Percentiles rank a stretch among this genome's conserved stretches.
Evolutionary conservation across 2,113 vertebrate species (phyloP).

Genomic region (Zootoca vivipara): DNA sequence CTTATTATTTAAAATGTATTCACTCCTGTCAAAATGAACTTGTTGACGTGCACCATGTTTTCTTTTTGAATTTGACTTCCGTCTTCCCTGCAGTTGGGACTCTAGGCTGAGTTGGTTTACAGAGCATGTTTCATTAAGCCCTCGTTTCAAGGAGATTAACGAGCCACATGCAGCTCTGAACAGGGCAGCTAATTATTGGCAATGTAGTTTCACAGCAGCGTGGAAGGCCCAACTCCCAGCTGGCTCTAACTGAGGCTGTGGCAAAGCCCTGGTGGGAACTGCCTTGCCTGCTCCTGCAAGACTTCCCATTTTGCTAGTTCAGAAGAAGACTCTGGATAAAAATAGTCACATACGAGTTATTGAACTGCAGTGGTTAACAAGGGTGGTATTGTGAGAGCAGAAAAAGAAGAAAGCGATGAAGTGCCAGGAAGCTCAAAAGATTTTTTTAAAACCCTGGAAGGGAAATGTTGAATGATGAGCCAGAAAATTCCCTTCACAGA

Average conservation of each 20-base stretch:
- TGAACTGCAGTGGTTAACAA: constrained; percentile 36
- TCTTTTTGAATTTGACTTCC: constrained; percentile 55
- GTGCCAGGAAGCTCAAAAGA: neutral
- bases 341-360: constrained; percentile 61
- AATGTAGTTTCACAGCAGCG: constrained; percentile 45
- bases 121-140: constrained; percentile 56
- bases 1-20: constrained; percentile 66
- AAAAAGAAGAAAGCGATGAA: constrained; percentile 13
- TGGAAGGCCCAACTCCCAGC: constrained; percentile 42
- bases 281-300: constrained; percentile 29
- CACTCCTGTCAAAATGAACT: constrained; percentile 57
- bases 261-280: constrained; percentile 33
- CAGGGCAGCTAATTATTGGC: constrained; percentile 45
- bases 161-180: constrained; percentile 57
- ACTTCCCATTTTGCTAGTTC: constrained; percentile 50
- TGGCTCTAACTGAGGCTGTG: constrained; percentile 28
- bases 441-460: neutral
- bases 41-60: constrained; percentile 57
- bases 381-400: constrained; percentile 20
- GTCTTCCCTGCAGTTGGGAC: constrained; percentile 62
- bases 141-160: constrained; percentile 62
- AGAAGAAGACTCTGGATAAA: constrained; percentile 44
- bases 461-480: constrained; percentile 25
- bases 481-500: constrained; percentile 34
- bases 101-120: constrained; percentile 50